Evolutionary conservation across 2,888 invertebrate genomes (phyloP).

Genomic region (Leptopilina myrica): DNA sequence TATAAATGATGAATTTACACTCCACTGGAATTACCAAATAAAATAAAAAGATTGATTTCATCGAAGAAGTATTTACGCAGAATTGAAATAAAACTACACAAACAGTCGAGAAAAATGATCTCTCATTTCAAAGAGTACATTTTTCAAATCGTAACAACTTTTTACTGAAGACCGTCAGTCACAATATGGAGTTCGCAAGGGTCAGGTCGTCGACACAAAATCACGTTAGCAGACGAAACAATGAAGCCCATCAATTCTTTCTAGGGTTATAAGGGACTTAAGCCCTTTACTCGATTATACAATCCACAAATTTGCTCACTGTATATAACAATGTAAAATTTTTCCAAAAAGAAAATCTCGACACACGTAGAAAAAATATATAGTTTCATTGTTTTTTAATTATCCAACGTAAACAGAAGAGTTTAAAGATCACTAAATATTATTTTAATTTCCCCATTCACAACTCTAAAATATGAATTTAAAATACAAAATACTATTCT

Average conservation of each 20-base stretch:
- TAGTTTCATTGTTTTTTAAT: no score
- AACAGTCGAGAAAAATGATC: not conserved
- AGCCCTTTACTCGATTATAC: constrained; percentile 65
- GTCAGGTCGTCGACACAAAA: constrained; percentile 68
- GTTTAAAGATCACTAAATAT: no score
- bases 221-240: constrained; percentile 67
- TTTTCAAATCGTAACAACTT: not conserved
- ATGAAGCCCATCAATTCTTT: constrained; percentile 63
- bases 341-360: no score
- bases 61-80: not conserved
- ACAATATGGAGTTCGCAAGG: constrained; percentile 12
- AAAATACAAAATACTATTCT: no score
- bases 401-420: no score
- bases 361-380: no score
- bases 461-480: no score
- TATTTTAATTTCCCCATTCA: no score
- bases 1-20: no score
- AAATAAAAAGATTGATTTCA: not conserved
- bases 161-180: constrained; percentile 34
- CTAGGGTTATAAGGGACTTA: constrained; percentile 62
- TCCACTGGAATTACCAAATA: no score
- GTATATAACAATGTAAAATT: not conserved
- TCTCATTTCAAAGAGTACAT: not conserved
- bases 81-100: not conserved
- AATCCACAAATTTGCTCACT: constrained; percentile 49